Evolutionary conservation across 1,140 invertebrate genomes (phyloP).

Genomic region (Hypothenemus hampei): DNA sequence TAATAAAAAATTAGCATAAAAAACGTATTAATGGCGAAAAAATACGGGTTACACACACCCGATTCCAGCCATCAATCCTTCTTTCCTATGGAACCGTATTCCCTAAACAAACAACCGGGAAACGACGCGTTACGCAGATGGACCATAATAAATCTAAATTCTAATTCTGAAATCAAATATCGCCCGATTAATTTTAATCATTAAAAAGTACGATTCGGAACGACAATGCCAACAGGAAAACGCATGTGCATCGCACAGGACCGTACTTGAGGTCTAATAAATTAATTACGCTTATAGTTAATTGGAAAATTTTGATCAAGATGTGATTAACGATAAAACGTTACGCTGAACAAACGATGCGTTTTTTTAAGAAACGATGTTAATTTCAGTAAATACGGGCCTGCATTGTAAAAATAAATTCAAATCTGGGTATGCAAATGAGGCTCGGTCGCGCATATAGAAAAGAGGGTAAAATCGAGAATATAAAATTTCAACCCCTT

Average conservation of each 20-base stretch:
- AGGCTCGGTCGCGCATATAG: conserved; percentile 16
- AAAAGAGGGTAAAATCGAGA: conserved; percentile 29
- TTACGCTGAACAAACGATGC: no score
- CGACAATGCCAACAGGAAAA: conserved; percentile 1
- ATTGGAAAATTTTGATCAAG: no score
- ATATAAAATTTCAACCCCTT: conserved; percentile 29
- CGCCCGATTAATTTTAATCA: conserved; percentile 29
- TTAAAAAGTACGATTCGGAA: conserved; percentile 26
- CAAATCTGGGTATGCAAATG: conserved; percentile 27
- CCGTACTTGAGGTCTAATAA: no score
- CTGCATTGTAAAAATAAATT: conserved; percentile 23
- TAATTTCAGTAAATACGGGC: conserved; percentile 1
- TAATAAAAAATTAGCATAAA: no score
- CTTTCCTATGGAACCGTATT: no score
- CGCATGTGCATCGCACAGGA: conserved; percentile 9
- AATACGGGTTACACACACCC: no score
- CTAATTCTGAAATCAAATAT: conserved; percentile 28
- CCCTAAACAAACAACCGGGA: conserved; percentile 25
- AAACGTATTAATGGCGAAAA: no score
- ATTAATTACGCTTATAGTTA: no score
- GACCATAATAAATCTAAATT: conserved; percentile 30
- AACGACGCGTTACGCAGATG: conserved; percentile 23
- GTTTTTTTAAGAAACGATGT: not conserved
- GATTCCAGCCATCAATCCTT: no score
- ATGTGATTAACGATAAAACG: no score